Base-by-base conservation (phyloP, 2,888 invertebrate genomes). In the Cryptosula pallasiana region DNA sequence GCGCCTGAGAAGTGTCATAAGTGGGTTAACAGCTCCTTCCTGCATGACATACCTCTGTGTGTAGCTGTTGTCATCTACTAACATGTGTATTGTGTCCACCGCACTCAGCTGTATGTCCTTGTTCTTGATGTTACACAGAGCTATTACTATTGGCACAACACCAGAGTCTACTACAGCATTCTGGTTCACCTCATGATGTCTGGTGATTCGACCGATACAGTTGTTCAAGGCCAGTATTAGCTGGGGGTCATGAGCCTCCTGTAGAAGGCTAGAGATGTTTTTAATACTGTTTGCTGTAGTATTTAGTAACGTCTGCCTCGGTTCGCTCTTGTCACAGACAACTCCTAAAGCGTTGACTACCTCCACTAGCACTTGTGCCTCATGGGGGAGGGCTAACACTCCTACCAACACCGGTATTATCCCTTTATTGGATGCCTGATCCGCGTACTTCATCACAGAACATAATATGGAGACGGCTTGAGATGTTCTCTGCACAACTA, bases 271-370 rank as follows among this genome's bases (percentile, higher is more conserved):
- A 5, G 80, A 78, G 1, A 83, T 73, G 9, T 77, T 71, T 25
- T 95, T 72, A 3, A 81, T 73, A 0, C 76, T 76, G 2, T 78
- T 78, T 1, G 76, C 77, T 20, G 77, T 76, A 36, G 72, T 76
- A n/a, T 81, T 79, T 9, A 82, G 75, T 9, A 78, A 73, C 35
- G 73, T 72, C 69, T 81, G 80, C 69, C 80, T 79, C 29, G 75
- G 75, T 1, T 74, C 32, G 0, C 77, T 76, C 1, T 77, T 77
- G 20, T 78, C 78, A 0, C 80, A 79, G 54, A 84, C 79, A 71
- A 78, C 79, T 5, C 80, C 80, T 0, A 84, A 72, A 16, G 79
- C 80, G 69, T 81, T 78, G 0, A 80, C 76, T 5, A 76, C 79
- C 57, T 80, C 80, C 20, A 79, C 78, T 9, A 81, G 73, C 0